Conservation (phyloP, 2,113 vertebrate species). For the Salvelinus namaycush region DNA sequence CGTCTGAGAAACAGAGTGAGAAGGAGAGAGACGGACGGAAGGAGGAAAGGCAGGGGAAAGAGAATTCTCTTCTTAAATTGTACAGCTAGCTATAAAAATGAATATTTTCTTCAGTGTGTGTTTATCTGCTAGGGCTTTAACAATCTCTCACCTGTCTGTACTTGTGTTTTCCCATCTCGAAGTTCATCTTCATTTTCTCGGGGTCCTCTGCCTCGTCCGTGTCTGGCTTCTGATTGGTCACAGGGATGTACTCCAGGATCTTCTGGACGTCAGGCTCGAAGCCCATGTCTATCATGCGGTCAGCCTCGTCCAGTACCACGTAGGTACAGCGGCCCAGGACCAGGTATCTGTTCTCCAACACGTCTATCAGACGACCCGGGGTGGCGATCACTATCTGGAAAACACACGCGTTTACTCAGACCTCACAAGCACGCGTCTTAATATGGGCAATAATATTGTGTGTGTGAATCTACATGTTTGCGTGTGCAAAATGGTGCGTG, state of each 20-base stretch:
- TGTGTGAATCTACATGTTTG: background rate
- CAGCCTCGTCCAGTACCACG: conserved; percentile 94
- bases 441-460: background rate
- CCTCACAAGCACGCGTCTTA: background rate
- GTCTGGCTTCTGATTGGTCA: conserved; percentile 97
- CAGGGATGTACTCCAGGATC: conserved; percentile 97
- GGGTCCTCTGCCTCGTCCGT: conserved; percentile 96
- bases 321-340: conserved; percentile 97
- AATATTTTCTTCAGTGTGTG: background rate
- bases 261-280: conserved; percentile 97
- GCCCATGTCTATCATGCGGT: conserved; percentile 99
- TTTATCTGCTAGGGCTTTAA: background rate
- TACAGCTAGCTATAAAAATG: background rate
- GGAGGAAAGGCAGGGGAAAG: background rate
- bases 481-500: background rate
- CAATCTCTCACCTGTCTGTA: conserved; percentile 86
- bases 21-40: background rate
- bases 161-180: conserved; percentile 96
- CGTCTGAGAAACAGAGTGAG: conserved; percentile 72
- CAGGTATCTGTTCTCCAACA: conserved; percentile 95
- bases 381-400: conserved; percentile 94
- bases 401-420: background rate
- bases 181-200: conserved; percentile 95
- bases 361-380: conserved; percentile 92
- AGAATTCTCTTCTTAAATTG: background rate